Conservation (phyloP, 2,797 vertebrate species). For the Takifugu ocellatus region DNA sequence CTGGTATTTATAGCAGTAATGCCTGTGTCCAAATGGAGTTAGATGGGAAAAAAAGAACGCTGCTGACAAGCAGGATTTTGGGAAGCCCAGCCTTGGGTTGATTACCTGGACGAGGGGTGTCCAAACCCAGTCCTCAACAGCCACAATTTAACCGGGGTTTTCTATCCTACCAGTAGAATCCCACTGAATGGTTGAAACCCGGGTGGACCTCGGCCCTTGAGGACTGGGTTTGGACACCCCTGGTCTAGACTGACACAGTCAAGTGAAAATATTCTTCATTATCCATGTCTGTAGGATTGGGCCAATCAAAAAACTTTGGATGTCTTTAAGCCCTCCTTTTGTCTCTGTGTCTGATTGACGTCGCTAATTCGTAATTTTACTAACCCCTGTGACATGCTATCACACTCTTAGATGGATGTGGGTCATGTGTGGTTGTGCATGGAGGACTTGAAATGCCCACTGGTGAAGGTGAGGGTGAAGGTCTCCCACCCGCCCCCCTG, state of each 20-base stretch:
- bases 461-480: constrained; percentile 52
- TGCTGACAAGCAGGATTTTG: constrained; percentile 28
- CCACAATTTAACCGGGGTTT: no score
- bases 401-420: constrained; percentile 28
- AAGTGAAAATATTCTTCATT: constrained; percentile 1
- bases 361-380: constrained; percentile 14
- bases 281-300: constrained; percentile 1
- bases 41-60: no score
- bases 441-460: constrained; percentile 56
- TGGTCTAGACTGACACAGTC: constrained; percentile 19
- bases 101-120: not conserved
- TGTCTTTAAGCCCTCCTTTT: constrained; percentile 5
- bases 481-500: constrained; percentile 44
- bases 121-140: no score
- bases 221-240: no score
- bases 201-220: no score
- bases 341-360: constrained; percentile 9
- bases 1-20: constrained; percentile 1
- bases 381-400: constrained; percentile 22
- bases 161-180: no score
- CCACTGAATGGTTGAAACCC: no score
- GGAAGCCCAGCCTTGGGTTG: constrained; percentile 45
- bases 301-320: no score
- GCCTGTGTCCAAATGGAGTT: no score
- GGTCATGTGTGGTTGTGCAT: constrained; percentile 41